A percentile compares a stretch with the other conserved stretches of the same genome.
phyloP scores from a whole-genome alignment of 2,888 invertebrate genomes.

The Pilophorus perplexus region DNA sequence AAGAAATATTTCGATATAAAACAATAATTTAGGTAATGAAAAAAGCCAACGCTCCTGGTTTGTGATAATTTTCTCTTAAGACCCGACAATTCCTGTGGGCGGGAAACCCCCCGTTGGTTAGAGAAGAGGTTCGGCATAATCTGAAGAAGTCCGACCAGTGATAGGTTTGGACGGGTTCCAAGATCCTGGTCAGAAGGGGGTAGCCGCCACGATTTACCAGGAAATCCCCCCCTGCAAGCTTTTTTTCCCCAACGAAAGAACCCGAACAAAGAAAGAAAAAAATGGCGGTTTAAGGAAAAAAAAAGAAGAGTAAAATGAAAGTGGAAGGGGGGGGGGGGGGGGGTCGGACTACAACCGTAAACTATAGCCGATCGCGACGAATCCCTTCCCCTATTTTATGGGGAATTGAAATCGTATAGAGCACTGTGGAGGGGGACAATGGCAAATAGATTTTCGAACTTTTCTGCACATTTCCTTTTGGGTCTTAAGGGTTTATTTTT shows the following conservation, averaged over 20 bases:
- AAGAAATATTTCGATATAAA: too few relatives aligned
- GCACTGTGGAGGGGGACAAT: not conserved
- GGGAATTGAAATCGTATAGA: constrained; percentile 2
- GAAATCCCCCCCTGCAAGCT: not conserved
- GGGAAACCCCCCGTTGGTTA: too few relatives aligned
- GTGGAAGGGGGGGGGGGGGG: not conserved
- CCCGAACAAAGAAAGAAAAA: too few relatives aligned
- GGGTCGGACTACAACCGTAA: not conserved
- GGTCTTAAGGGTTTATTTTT: not conserved
- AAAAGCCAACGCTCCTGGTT: too few relatives aligned
- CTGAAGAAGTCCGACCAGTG: constrained; percentile 17
- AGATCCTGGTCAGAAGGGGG: constrained; percentile 6
- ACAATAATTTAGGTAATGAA: too few relatives aligned
- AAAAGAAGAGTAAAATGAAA: too few relatives aligned
- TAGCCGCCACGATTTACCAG: not conserved
- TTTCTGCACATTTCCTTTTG: too few relatives aligned
- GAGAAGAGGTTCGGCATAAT: not conserved
- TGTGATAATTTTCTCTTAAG: too few relatives aligned
- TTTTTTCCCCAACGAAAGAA: too few relatives aligned
- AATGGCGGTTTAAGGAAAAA: too few relatives aligned
- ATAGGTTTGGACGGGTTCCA: constrained; percentile 33
- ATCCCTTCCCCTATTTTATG: not conserved
- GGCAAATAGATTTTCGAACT: constrained; percentile 2
- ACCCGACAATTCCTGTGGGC: too few relatives aligned
- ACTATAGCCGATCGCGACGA: not conserved